phyloP scores from a whole-genome alignment of 2,113 vertebrate species.

The Todiramphus chloris region DNA sequence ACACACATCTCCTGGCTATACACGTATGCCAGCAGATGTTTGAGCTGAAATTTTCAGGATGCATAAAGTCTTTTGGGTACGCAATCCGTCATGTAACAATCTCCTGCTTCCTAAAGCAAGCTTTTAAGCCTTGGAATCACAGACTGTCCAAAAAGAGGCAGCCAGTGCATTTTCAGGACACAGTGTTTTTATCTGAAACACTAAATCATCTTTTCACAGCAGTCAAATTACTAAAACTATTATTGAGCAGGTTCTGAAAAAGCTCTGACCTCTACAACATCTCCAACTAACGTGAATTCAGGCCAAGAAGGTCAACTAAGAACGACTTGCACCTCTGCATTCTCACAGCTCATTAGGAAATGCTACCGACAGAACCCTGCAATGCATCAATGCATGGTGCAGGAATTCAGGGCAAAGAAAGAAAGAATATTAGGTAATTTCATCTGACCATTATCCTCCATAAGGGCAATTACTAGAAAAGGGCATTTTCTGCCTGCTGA shows the following conservation, averaged over 20 bases:
- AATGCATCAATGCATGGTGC: not conserved
- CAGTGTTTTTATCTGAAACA: constrained; percentile 26
- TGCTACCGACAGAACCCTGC: not conserved
- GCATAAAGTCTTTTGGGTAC: not conserved
- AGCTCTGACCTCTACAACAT: not conserved
- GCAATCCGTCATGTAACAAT: constrained; percentile 18
- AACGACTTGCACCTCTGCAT: not conserved
- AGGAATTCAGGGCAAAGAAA: not conserved
- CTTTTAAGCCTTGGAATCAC: not conserved
- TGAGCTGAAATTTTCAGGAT: constrained; percentile 49
- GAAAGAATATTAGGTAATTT: not conserved
- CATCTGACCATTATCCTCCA: not conserved
- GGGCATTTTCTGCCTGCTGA: not conserved
- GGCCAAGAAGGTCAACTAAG: not conserved
- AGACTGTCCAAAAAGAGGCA: not conserved
- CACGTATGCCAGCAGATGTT: constrained; percentile 6
- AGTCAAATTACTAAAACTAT: not conserved
- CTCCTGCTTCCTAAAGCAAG: not conserved
- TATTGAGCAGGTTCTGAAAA: constrained; percentile 43
- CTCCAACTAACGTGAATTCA: not conserved
- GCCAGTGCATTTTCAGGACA: constrained; percentile 36
- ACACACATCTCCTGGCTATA: not conserved
- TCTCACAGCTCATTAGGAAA: not conserved
- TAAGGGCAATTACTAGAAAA: not conserved
- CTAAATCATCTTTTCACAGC: not conserved